A percentile compares a stretch with the other conserved stretches of the same genome.
Evolutionary conservation across 1,140 invertebrate genomes (phyloP).

Genomic region (Temnothorax longispinosus): DNA sequence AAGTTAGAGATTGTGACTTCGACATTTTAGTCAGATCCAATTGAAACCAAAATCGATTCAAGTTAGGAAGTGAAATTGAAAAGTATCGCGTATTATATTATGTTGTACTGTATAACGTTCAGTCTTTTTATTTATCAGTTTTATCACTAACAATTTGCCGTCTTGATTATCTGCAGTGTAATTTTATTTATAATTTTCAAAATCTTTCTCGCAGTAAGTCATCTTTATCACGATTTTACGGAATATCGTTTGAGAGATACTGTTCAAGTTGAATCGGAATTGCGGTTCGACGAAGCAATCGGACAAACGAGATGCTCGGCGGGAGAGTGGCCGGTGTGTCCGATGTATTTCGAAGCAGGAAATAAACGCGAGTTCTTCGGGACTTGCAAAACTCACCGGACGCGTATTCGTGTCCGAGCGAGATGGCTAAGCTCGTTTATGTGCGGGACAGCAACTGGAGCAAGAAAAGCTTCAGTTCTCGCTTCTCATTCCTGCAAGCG

Average conservation of each 20-base stretch:
- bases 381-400: conserved; percentile 17
- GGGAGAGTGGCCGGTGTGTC: conserved; percentile 25
- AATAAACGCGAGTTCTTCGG: conserved; percentile 62
- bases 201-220: background rate
- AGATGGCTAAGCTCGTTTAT: conserved; percentile 23
- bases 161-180: background rate
- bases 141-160: background rate
- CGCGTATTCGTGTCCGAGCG: background rate
- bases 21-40: background rate
- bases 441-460: background rate
- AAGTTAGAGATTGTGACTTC: background rate
- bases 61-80: background rate
- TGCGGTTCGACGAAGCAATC: conserved; percentile 36
- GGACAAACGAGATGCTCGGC: conserved; percentile 12
- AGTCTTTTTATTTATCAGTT: background rate
- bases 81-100: background rate
- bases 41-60: background rate
- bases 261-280: conserved; percentile 18
- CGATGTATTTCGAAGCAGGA: conserved; percentile 26
- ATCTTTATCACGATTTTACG: background rate
- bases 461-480: conserved; percentile 39
- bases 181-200: conserved; percentile 9
- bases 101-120: background rate
- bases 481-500: conserved; percentile 29
- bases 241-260: background rate